phyloP scores from a whole-genome alignment of 2,113 vertebrate species.

The Carassius gibelio region DNA sequence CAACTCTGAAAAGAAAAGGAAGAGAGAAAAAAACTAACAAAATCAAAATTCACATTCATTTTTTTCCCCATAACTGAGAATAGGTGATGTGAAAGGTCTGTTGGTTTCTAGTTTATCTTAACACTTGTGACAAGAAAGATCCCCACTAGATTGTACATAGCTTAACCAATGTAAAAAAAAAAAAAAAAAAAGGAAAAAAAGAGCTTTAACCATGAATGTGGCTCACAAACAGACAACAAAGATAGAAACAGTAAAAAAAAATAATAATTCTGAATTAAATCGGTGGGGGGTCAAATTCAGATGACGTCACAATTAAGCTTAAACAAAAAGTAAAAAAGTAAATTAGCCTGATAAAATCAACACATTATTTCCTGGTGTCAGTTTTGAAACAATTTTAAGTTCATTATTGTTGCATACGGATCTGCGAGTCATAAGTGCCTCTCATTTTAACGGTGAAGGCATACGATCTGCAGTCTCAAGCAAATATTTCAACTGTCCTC shows the following conservation, averaged over 20 bases:
- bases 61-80: not conserved
- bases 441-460: not conserved
- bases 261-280: no score
- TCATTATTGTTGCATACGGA: constrained; percentile 9
- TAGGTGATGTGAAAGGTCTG: not conserved
- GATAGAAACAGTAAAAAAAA: not conserved
- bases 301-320: not conserved
- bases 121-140: not conserved
- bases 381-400: not conserved
- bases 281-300: not conserved
- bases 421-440: not conserved
- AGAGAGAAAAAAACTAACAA: not conserved
- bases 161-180: not conserved
- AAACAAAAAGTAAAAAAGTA: not conserved
- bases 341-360: not conserved
- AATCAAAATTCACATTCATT: not conserved
- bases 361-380: not conserved
- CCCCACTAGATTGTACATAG: not conserved
- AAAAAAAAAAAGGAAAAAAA: not conserved
- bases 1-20: not conserved
- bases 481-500: not conserved
- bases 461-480: not conserved
- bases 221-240: no score
- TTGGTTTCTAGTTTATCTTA: not conserved
- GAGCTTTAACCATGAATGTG: not conserved